These are phyloP conservation scores for Mirza zaza DNA, from an alignment of 2,113 vertebrate species.

Conservation along the genomic window DNA sequence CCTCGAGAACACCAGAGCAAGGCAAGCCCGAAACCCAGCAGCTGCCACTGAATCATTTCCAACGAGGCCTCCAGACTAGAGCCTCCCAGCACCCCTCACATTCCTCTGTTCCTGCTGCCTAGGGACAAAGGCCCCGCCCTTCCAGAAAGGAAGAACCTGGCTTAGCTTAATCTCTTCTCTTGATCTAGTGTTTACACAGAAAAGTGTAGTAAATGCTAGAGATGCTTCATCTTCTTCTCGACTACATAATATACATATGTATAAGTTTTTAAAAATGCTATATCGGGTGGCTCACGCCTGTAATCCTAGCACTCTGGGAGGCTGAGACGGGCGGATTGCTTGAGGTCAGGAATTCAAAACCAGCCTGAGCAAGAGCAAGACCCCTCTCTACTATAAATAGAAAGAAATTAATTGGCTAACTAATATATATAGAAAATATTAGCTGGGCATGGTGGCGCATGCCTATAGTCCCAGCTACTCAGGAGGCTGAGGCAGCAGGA, in stretches of 20 bases:
- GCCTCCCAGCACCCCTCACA: not conserved
- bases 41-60: not conserved
- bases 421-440: no score
- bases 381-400: no score
- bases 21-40: not conserved
- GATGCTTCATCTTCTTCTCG: not conserved
- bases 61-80: fast-evolving
- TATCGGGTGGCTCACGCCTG: no score
- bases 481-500: no score
- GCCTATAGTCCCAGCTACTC: no score
- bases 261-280: not conserved
- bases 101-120: not conserved
- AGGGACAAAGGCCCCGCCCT: not conserved
- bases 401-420: no score
- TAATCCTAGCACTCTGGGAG: no score
- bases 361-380: no score
- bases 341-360: no score
- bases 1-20: not conserved
- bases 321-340: fast-evolving
- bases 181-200: not conserved
- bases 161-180: not conserved
- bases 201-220: not conserved
- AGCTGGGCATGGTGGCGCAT: no score
- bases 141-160: not conserved
- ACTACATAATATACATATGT: not conserved